phyloP scores from a whole-genome alignment of 2,113 vertebrate species.

The Micronisus gabar region DNA sequence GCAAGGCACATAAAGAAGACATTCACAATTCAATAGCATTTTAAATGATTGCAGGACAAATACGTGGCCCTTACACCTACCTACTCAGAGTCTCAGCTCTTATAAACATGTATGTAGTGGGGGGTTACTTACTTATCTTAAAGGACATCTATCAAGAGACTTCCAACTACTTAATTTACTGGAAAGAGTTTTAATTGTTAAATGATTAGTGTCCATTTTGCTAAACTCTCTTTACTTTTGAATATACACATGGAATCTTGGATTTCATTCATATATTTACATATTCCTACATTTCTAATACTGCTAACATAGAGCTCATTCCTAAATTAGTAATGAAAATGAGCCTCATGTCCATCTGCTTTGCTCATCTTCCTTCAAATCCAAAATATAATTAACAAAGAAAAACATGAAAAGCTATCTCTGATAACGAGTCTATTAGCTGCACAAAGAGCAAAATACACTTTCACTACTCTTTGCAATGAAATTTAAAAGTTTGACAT shows the following conservation, averaged over 20 bases:
- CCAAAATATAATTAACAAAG: slow-evolving; percentile 50
- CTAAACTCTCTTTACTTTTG: not conserved
- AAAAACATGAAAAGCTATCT: not conserved
- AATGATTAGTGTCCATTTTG: not conserved
- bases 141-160: not conserved
- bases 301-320: slow-evolving; percentile 23
- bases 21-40: not conserved
- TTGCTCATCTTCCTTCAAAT: slow-evolving; percentile 29
- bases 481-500: not conserved
- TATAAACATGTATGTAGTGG: not conserved
- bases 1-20: not conserved
- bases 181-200: not conserved
- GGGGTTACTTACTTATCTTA: not conserved
- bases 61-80: not conserved
- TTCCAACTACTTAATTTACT: not conserved
- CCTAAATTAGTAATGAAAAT: slow-evolving; percentile 54
- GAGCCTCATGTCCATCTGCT: slow-evolving; percentile 38
- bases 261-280: slow-evolving; percentile 48
- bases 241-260: not conserved
- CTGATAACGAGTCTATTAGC: not conserved
- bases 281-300: not conserved
- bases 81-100: not conserved
- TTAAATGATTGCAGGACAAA: not conserved
- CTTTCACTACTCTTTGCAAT: not conserved
- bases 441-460: not conserved